phyloP scores from a whole-genome alignment of 2,888 invertebrate species.

The Torymus texanus region DNA sequence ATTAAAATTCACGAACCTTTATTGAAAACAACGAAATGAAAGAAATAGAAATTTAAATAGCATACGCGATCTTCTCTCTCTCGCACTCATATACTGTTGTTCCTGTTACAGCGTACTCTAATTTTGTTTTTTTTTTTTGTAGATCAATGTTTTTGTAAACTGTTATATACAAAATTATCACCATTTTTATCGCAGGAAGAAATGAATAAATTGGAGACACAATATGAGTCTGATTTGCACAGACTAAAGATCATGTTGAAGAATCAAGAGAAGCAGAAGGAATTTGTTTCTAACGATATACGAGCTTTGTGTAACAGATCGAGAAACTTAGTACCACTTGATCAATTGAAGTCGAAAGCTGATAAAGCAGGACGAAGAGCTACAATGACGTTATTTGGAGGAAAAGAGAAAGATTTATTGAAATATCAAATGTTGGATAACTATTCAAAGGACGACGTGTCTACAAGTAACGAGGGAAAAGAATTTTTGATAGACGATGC shows the following conservation, averaged over 20 bases:
- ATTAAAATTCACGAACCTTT: too few relatives aligned
- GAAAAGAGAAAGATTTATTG: not conserved
- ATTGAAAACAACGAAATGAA: too few relatives aligned
- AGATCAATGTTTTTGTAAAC: too few relatives aligned
- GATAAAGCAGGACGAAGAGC: not conserved
- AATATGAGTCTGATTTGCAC: constrained; percentile 72
- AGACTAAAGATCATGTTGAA: constrained; percentile 72
- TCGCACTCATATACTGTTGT: too few relatives aligned
- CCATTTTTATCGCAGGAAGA: constrained; percentile 61
- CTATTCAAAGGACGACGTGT: constrained; percentile 6
- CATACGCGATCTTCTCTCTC: too few relatives aligned
- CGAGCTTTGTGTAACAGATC: constrained; percentile 15
- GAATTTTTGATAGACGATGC: constrained; percentile 19
- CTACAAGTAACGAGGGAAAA: not conserved
- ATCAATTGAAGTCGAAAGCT: not conserved
- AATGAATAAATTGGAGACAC: constrained; percentile 65
- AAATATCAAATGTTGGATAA: constrained; percentile 5
- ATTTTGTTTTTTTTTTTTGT: too few relatives aligned
- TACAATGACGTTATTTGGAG: constrained; percentile 8
- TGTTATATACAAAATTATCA: not conserved
- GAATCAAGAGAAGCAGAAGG: constrained; percentile 59
- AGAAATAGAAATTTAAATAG: too few relatives aligned
- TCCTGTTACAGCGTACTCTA: too few relatives aligned
- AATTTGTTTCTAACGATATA: constrained; percentile 41
- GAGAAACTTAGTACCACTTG: constrained; percentile 19